Conservation (phyloP, 1,140 invertebrate species). For the Ceratitis capitata region DNA sequence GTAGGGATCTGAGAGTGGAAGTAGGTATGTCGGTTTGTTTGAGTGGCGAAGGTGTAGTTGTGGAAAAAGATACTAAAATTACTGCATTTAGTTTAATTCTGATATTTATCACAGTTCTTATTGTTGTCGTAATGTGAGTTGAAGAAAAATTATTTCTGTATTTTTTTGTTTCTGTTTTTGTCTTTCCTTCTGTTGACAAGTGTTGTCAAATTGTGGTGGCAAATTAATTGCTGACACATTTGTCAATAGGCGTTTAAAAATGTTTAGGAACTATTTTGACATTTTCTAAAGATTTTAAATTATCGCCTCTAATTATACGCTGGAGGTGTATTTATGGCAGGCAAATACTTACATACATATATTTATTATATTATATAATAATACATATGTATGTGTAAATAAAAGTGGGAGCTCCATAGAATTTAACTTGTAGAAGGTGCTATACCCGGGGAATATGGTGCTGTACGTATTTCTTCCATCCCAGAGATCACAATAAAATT, state of each 20-base stretch:
- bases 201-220: conserved; percentile 29
- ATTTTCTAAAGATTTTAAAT: conserved; percentile 1
- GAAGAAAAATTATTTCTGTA: too few relatives aligned
- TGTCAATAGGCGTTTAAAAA: background rate
- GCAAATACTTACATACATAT: background rate
- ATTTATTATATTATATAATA: background rate
- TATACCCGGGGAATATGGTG: too few relatives aligned
- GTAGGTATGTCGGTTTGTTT: background rate
- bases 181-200: background rate
- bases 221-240: conserved; percentile 24
- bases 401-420: too few relatives aligned
- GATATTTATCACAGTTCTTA: background rate
- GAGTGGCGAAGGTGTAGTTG: background rate
- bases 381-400: too few relatives aligned
- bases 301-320: background rate
- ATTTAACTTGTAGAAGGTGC: too few relatives aligned
- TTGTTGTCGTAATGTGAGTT: too few relatives aligned
- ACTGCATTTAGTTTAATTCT: background rate
- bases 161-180: too few relatives aligned
- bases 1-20: background rate
- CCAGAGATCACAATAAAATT: too few relatives aligned
- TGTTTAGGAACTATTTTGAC: background rate
- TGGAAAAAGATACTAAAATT: background rate
- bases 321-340: background rate
- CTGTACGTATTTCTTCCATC: too few relatives aligned